Base-by-base conservation (phyloP, 2,113 vertebrate species). In the Psettodes erumei region DNA sequence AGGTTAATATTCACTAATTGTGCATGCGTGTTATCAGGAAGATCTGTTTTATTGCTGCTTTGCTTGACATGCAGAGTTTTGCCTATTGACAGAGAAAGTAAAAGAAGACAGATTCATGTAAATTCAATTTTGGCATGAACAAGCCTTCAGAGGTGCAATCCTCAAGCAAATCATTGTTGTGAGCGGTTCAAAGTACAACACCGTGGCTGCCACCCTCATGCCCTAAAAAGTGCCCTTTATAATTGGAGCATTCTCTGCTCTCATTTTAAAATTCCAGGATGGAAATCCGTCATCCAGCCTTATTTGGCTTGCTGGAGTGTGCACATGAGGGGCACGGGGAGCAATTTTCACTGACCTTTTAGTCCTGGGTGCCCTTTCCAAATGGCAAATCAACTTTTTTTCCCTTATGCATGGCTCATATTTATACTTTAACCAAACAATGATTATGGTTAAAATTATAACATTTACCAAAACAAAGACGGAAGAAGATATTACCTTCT, bases 351-450 rank as follows among this genome's bases (percentile, higher is more conserved):
- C 77, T 79, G 67, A 30, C 75, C 62, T 76, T 82, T 84, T 30
- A 55, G 56, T 75, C 33, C 19, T 51, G 8, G 12, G n/a, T 50
- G 70, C 47, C 69, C 79, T 84, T 84, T 86, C 45, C 28, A 89
- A 86, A 85, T 83, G 79, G 66, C 70, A 76, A 70, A 65, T 77
- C 61, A 80, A 75, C 5, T 72, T 16, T 74, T 45, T 53, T 68
- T 58, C 48, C 4, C 33, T 15, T 10, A 30, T 48, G n/a, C 2
- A 18, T 59, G 40, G 13, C 43, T 6, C 3, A 16, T 19, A 72
- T 60, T 50, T 51, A 66, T 50, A 23, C 10, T 38, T 74, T 59
- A 35, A 55, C 35, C 15, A 61, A 45, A 43, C n/a, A 83, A 12
- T 28, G 15, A 23, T n/a, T n/a, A n/a, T 13, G 25, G 8, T 40